Evolutionary conservation across 2,113 vertebrate genomes (phyloP).

Genomic region (Labeo catla): DNA sequence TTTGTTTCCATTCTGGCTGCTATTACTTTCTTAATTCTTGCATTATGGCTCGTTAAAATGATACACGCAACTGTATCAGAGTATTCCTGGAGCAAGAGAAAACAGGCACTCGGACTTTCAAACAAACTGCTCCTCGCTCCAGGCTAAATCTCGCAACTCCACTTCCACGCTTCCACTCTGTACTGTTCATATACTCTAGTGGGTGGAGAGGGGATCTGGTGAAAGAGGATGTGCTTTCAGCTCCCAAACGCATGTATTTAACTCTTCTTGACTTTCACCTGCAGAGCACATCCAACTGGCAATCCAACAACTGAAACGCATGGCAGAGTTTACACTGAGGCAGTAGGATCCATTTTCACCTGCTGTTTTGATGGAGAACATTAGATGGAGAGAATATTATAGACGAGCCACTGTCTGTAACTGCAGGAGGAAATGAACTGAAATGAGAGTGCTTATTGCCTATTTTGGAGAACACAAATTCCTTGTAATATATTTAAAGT

Average conservation of each 20-base stretch:
- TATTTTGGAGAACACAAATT: not conserved
- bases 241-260: constrained; percentile 38
- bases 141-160: constrained; percentile 10
- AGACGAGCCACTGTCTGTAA: constrained; percentile 11
- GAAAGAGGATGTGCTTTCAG: constrained; percentile 39
- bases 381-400: not conserved
- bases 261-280: constrained; percentile 45
- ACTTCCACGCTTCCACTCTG: not conserved
- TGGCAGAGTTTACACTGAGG: not conserved
- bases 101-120: not conserved
- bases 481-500: constrained; percentile 22
- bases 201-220: constrained; percentile 25
- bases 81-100: not conserved
- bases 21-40: not conserved
- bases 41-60: not conserved
- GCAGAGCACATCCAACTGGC: constrained; percentile 25
- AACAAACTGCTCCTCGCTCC: not conserved
- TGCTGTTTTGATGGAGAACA: constrained; percentile 35
- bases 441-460: not conserved
- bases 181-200: constrained; percentile 25
- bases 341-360: constrained; percentile 34
- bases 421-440: constrained; percentile 12
- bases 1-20: not conserved
- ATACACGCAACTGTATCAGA: not conserved
- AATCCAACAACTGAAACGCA: constrained; percentile 18